phyloP scores from a whole-genome alignment of 2,113 vertebrate species.

The Myotis yumanensis region DNA sequence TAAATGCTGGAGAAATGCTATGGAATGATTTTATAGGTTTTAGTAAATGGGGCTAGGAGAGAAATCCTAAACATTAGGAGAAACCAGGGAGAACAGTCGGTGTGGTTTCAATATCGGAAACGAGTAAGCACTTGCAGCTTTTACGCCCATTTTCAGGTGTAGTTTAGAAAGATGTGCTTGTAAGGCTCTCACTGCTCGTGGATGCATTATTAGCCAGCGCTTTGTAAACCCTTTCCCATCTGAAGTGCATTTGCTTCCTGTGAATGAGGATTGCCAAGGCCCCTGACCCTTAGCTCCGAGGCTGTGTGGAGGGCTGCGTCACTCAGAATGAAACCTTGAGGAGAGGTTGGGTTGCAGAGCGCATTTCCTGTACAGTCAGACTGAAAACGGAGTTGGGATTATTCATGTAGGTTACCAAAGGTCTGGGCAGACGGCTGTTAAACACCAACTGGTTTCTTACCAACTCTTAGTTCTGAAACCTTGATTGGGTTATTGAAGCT shows the following conservation, averaged over 20 bases:
- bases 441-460: not conserved
- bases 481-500: not conserved
- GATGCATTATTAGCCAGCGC: not conserved
- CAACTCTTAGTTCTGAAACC: not conserved
- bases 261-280: conserved; percentile 47
- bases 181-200: not conserved
- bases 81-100: conserved; percentile 25
- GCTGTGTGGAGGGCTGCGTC: conserved; percentile 39
- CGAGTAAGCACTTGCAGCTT: not conserved
- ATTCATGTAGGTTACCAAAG: conserved; percentile 65
- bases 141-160: conserved; percentile 30
- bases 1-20: conserved; percentile 45
- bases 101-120: conserved; percentile 7
- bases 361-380: conserved; percentile 67
- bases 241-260: conserved; percentile 43
- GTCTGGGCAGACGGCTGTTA: conserved; percentile 53
- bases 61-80: conserved; percentile 34
- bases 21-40: conserved; percentile 47
- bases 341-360: conserved; percentile 68
- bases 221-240: conserved; percentile 4
- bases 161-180: not conserved
- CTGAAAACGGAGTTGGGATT: conserved; percentile 66
- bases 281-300: conserved; percentile 60
- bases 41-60: conserved; percentile 39
- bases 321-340: conserved; percentile 62